Base-by-base conservation (phyloP, 2,888 invertebrate species). In the Matsumyia berberina region DNA sequence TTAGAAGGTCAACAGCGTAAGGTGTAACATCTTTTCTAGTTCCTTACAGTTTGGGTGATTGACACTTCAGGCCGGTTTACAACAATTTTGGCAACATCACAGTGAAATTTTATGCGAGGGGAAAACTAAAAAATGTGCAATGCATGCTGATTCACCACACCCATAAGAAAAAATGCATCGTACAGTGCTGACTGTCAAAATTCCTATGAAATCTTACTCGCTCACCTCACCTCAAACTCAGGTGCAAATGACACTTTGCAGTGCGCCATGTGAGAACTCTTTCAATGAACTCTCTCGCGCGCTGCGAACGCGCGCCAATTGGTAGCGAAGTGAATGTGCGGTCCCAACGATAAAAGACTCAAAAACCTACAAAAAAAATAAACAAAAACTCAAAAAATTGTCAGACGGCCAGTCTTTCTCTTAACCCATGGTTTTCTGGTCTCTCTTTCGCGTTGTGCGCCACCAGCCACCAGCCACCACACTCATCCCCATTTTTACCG, bases 401-500 rank as follows among this genome's bases (percentile, higher is more conserved):
- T 79, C 74, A 44, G 69, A 64, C 64, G 12, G 73, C 39, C 67
- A 72, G 49, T 74, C 60, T 79, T 55, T 83, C 79, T 85, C 85
- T 85, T 85, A 79, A 64, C 55, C 39, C 31, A 79, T 19, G 58
- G 58, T 49, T 74, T 60, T 85, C 19, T 74, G 69, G 80, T 66
- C 57, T 80, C 85, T 85, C 85, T 85, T 85, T 66, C 31, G 42
- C 24, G 33, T 53, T 67, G 58, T 73, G 55, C 78, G 33, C 72
- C 76, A 76, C 39, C 76, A 66, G 29, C 69, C 46, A 57, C 44
- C 62, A 67, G 24, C 31, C 33, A 62, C 46, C 49, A 49, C 57
- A 60, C 64, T 70, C 72, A 83, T 83, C 78, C 82, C 78, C 55
- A 70, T 66, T 72, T 58, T 39, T 51, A 64, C 15, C 35, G 57